Conservation (phyloP, 2,113 vertebrate genomes). For the Ptilorrhoa leucosticta region DNA sequence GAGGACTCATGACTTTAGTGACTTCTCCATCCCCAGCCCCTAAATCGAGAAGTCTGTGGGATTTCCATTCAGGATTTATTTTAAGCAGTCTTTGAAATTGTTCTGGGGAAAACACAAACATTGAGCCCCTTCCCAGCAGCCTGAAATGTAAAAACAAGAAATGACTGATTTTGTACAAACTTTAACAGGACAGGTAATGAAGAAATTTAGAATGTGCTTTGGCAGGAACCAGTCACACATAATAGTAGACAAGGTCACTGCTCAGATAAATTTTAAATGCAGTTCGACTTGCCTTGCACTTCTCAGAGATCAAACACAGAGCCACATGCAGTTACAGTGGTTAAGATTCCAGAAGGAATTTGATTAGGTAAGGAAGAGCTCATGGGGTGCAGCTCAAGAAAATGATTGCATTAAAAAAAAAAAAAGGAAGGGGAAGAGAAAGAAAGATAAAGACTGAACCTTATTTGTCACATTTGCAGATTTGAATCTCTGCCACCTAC, state of each 20-base stretch:
- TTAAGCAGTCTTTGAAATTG: constrained; percentile 89
- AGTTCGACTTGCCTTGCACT: constrained; percentile 8
- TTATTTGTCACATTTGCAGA: neutral
- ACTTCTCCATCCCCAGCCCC: constrained; percentile 97
- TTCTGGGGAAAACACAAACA: constrained; percentile 95
- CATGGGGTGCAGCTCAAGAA: neutral
- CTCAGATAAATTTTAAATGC: constrained; percentile 8
- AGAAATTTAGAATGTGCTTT: neutral
- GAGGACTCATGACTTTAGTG: constrained; percentile 90
- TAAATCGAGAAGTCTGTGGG: constrained; percentile 87
- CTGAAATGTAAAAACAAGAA: constrained; percentile 69
- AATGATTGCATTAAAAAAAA: neutral
- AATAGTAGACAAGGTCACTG: neutral
- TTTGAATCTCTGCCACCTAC: neutral
- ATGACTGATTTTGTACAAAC: neutral
- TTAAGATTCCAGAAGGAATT: constrained; percentile 15
- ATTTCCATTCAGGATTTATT: constrained; percentile 88
- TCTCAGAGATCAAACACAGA: constrained; percentile 8
- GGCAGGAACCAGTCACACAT: neutral
- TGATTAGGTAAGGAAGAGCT: constrained; percentile 27
- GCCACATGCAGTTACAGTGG: neutral
- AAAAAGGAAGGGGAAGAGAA: neutral
- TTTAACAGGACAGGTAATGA: neutral
- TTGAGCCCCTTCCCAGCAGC: constrained; percentile 92
- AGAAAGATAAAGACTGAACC: neutral